Evolutionary conservation across 1,140 invertebrate species (phyloP).

Genomic region (Rhynchophorus ferrugineus): DNA sequence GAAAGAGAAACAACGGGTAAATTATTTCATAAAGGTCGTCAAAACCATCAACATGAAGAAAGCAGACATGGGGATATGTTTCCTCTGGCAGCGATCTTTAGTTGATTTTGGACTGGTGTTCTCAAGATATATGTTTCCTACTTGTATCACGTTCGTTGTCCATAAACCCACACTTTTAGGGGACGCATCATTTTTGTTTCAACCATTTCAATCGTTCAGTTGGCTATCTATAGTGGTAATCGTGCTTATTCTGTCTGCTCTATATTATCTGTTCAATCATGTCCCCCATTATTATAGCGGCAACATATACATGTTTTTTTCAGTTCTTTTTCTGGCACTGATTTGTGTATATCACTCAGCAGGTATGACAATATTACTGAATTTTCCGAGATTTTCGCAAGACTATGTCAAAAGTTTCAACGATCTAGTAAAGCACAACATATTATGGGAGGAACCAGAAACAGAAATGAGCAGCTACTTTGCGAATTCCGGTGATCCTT

Average conservation of each 20-base stretch:
- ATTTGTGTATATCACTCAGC: constrained; percentile 14
- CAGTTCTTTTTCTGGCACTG: constrained; percentile 3
- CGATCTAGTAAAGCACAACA: constrained; percentile 8
- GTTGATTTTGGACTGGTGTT: constrained; percentile 8
- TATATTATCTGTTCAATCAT: background rate
- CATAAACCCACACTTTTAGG: constrained; percentile 9
- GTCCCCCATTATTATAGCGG: background rate
- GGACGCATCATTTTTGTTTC: constrained; percentile 7
- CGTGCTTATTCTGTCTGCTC: background rate
- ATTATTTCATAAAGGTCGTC: constrained; percentile 8
- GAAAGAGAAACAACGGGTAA: constrained; percentile 1
- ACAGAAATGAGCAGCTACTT: constrained; percentile 10
- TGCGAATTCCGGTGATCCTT: constrained; percentile 4
- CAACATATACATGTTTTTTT: background rate
- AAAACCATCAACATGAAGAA: constrained; percentile 3
- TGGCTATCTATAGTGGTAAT: background rate
- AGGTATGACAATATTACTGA: constrained; percentile 1
- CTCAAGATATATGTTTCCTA: constrained; percentile 12
- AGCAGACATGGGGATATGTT: constrained; percentile 13
- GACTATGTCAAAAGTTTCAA: constrained; percentile 10
- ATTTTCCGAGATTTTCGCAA: constrained; percentile 10
- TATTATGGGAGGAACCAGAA: constrained; percentile 11
- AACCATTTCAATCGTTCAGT: constrained; percentile 1
- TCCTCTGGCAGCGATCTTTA: constrained; percentile 14
- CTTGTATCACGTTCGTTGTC: constrained; percentile 13